Conservation (phyloP, 2,113 vertebrate genomes). For the Motacilla tschutschensis region DNA sequence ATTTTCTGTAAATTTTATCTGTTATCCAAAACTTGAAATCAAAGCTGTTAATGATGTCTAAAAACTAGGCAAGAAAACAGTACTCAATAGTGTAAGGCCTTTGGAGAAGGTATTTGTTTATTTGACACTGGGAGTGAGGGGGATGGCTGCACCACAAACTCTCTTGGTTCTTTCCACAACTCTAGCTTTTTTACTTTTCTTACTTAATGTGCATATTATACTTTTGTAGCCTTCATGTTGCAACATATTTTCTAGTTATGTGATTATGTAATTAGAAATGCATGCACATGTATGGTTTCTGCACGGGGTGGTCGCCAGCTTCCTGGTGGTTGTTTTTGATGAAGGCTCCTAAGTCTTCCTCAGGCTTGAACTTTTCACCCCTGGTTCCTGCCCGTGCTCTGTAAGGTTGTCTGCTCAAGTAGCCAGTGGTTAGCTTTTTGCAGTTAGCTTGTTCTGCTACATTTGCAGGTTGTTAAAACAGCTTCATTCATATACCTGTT, state of each 20-base stretch:
- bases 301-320: accelerated
- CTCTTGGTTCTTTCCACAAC: background rate
- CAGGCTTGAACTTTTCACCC: background rate
- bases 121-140: accelerated
- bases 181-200: background rate
- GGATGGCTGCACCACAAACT: background rate
- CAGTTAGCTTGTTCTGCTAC: background rate
- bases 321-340: background rate
- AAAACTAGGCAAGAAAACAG: background rate
- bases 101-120: background rate
- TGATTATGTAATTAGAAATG: background rate
- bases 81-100: background rate
- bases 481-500: background rate
- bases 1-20: background rate
- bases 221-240: background rate
- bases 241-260: background rate
- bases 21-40: background rate
- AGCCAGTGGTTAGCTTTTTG: background rate
- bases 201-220: background rate
- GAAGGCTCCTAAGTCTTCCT: background rate
- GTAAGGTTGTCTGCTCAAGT: background rate
- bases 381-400: accelerated
- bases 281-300: accelerated
- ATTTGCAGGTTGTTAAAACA: background rate
- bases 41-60: background rate